Evolutionary conservation across 1,140 invertebrate genomes (phyloP), one percentile per base, ranked within the genome.

Genomic region (Caenorhabditis brenneri): DNA sequence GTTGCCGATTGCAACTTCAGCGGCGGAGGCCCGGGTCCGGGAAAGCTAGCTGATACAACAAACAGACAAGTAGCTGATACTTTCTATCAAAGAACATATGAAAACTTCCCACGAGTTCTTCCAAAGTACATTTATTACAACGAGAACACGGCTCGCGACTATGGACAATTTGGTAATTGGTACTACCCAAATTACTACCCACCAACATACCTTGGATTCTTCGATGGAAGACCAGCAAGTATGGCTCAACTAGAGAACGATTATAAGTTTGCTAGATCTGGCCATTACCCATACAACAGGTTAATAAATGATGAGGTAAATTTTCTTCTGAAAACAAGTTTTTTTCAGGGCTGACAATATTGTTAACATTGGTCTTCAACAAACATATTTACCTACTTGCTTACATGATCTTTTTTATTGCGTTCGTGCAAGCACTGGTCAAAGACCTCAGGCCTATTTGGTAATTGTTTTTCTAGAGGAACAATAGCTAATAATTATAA

Each of bases 341-440:
- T 33, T 39, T 51, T 84, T 55, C 19, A 84, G 83, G 29, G 84
- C 84, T 4, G 84, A 86, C 69, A 86, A 86, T 33, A 80, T 86
- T 27, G 82, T 86, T 19, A 86, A 86, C 82, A 86, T 86, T 39
- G 82, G 74, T 6, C 82, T 86, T 33, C 81, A 83, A 55, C 84
- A 86, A 36, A 86, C 84, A 12, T 84, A 55, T 48, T 74, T 86
- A 27, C 84, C 84, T 7, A 86, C 84, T 22, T 86, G 84, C 36
- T 82, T 86, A 27, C 84, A 86, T 36, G 84, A 86, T 46, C n/a
- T 86, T 7, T 86, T 86, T 74, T 86, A 83, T 31, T 86, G 84
- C 31, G 69, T 86, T 24, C 65, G 84, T 1, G 84, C 84, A 2
- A 74, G 65, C 36, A 74, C 33, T 22, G 65, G 65, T 12, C 65